Base-by-base conservation (phyloP, 2,888 invertebrate species). In the Lasioglossum morio region DNA sequence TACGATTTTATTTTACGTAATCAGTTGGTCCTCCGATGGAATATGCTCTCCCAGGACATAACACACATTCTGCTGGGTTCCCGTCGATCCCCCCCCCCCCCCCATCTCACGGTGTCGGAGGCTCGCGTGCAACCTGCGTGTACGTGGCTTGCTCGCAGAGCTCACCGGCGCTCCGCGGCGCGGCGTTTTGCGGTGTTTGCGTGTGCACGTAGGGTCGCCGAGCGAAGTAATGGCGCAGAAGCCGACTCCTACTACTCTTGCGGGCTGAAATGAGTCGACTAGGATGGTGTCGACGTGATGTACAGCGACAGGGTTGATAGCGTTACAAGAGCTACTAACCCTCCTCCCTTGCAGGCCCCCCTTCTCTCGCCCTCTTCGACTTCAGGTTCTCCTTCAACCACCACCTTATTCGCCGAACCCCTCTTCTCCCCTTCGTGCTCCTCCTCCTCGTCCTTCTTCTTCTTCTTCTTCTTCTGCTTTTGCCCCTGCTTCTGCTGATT, bases 221-320 rank as follows among this genome's bases (percentile, higher is more conserved):
- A 89, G 82, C 91, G 91, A 87, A 94, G 93, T 94, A 94, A 94
- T 94, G 94, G 94, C 93, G 93, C 93, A 93, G 93, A 93, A 93
- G 94, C 93, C 92, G 89, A 93, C 93, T 94, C 92, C 92, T 92
- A 93, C 93, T 92, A 91, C 93, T 90, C 88, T 88, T 79, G 90
- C 91, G 90, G 88, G 86, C 91, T 92, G 93, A 93, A 94, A 94
- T 93, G 93, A 93, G 92, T 92, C 92, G 93, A 92, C 94, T 94
- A 94, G 94, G 94, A 94, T 94, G 94, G 94, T 94, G 94, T 95
- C 94, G 94, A 93, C 93, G 94, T 95, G 95, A 95, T 95, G 95
- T 95, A 95, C 95, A 94, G 94, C 94, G 95, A 95, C 95, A 95
- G 95, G 92, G 92, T 94, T 94, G 95, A 95, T 95, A 95, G 94